phyloP scores from a whole-genome alignment of 2,113 vertebrate species.

The Todiramphus chloris region DNA sequence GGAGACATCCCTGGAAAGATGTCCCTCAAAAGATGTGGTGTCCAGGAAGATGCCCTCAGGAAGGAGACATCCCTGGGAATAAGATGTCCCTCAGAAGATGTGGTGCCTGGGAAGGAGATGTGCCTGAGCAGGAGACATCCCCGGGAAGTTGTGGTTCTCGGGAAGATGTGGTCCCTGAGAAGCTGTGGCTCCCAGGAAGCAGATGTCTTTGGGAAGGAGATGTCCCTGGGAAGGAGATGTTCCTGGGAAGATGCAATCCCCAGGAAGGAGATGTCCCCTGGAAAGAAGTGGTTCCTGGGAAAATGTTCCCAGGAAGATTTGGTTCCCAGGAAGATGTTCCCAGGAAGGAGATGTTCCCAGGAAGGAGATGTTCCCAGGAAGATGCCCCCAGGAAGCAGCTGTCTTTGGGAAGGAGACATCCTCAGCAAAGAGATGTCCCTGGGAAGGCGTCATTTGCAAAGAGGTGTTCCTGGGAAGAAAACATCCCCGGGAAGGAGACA shows the following conservation, averaged over 20 bases:
- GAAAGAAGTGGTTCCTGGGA: background rate
- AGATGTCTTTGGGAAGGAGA: background rate
- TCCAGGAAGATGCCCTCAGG: background rate
- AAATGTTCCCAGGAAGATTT: background rate
- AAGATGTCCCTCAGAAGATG: background rate
- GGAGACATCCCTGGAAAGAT: background rate
- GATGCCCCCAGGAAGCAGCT: background rate
- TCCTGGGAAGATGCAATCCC: background rate
- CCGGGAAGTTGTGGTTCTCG: background rate
- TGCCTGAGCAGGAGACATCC: background rate
- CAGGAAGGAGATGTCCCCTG: background rate
- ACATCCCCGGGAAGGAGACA: too few relatives aligned
- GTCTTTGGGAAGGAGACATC: background rate
- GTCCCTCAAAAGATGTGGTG: background rate
- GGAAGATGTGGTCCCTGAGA: background rate
- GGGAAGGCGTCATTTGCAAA: background rate
- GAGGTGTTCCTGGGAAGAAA: background rate
- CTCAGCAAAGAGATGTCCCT: background rate
- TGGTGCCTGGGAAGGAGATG: background rate
- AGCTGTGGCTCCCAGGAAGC: background rate
- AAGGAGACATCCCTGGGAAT: background rate
- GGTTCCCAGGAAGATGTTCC: too few relatives aligned
- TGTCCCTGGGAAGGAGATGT: background rate
- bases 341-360: background rate
- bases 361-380: background rate